Evolutionary conservation across 2,113 vertebrate genomes (phyloP).

Genomic region (Mohoua ochrocephala): DNA sequence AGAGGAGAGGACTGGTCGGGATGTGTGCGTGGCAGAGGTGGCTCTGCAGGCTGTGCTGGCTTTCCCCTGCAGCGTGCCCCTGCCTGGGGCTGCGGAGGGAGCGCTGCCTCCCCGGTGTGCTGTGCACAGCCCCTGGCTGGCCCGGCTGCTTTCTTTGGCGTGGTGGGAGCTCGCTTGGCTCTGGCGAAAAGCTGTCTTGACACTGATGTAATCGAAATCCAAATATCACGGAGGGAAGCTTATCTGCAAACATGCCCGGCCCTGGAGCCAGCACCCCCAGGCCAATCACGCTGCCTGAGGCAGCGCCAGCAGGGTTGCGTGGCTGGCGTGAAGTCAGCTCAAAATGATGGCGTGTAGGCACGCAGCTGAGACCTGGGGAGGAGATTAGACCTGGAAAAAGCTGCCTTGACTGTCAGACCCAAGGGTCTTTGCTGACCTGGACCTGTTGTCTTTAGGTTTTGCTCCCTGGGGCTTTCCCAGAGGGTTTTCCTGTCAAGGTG

Average conservation of each 20-base stretch:
- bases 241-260: not conserved
- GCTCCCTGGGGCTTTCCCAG: not conserved
- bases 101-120: fast-evolving
- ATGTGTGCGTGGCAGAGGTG: not conserved
- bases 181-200: not conserved
- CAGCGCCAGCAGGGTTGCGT: not conserved
- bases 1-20: fast-evolving
- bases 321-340: not conserved
- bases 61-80: not conserved
- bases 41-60: not conserved
- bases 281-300: fast-evolving
- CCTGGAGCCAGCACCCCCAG: not conserved
- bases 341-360: not conserved
- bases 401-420: not conserved
- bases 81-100: not conserved
- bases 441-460: not conserved
- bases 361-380: not conserved
- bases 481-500: not conserved
- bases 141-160: not conserved
- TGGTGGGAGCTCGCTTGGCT: not conserved
- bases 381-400: not conserved
- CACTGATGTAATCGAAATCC: not conserved
- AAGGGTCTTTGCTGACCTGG: not conserved
- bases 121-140: not conserved
- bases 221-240: not conserved